Evolutionary conservation across 2,888 invertebrate genomes (phyloP).

Genomic region (Dromius quadrimaculatus): DNA sequence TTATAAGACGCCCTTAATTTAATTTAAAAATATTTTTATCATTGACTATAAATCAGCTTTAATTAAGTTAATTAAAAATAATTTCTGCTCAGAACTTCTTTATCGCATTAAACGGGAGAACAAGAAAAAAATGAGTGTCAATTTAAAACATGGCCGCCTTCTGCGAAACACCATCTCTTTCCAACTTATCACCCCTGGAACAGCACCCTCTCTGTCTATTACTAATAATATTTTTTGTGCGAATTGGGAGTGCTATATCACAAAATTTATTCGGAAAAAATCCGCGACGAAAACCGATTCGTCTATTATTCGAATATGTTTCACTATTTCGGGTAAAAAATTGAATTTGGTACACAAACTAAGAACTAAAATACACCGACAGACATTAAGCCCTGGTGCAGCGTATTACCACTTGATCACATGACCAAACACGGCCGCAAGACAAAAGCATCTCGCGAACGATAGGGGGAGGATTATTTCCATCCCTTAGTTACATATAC

Average conservation of each 20-base stretch:
- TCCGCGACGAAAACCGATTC: constrained; percentile 32
- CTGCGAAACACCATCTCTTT: constrained; percentile 40
- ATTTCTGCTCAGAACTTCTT: constrained; percentile 62
- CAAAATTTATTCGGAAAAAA: constrained; percentile 43
- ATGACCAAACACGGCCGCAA: constrained; percentile 36
- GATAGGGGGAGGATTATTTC: constrained; percentile 4
- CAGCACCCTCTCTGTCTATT: constrained; percentile 5
- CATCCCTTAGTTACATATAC: constrained; percentile 29
- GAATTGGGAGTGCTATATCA: constrained; percentile 40
- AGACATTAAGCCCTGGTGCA: constrained; percentile 14
- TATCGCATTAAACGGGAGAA: constrained; percentile 49
- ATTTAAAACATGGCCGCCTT: constrained; percentile 53
- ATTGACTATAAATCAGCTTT: constrained; percentile 65
- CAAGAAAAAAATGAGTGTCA: constrained; percentile 50
- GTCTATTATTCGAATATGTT: too few relatives aligned
- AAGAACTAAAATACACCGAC: constrained; percentile 27
- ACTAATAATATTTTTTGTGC: constrained; percentile 47
- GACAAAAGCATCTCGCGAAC: constrained; percentile 7
- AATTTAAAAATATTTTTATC: constrained; percentile 62
- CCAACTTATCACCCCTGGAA: not conserved
- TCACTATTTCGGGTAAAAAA: too few relatives aligned
- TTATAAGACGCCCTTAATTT: constrained; percentile 51
- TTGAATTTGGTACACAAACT: too few relatives aligned
- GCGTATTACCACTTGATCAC: constrained; percentile 34
- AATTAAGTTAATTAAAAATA: constrained; percentile 66